Evolutionary conservation across 2,888 invertebrate species (phyloP).

Genomic region (Subacronicta megacephala): DNA sequence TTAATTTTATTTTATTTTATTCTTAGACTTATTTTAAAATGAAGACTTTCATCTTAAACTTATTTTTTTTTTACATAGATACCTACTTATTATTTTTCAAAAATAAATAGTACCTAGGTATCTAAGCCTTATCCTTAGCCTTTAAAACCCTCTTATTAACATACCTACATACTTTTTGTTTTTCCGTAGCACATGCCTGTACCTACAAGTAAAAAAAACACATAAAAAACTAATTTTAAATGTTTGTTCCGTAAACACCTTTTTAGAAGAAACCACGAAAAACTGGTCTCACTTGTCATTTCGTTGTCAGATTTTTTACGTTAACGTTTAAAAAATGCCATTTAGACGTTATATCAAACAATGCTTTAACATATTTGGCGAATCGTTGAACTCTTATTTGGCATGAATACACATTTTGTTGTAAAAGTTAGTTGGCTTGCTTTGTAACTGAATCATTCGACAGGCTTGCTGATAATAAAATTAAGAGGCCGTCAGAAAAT

Average conservation of each 20-base stretch:
- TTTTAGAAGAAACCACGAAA: neutral
- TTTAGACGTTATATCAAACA: neutral
- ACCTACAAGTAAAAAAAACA: too few species aligned
- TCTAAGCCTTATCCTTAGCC: neutral
- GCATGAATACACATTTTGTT: constrained; percentile 1
- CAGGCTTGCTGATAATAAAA: too few species aligned
- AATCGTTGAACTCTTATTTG: constrained; percentile 8
- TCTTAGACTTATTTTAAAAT: too few species aligned
- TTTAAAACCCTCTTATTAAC: too few species aligned
- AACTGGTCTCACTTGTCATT: constrained; percentile 26
- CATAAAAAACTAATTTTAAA: neutral
- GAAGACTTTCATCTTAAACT: too few species aligned
- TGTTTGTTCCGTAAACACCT: constrained; percentile 14
- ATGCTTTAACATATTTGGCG: constrained; percentile 2
- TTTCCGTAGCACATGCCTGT: too few species aligned
- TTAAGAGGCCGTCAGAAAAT: too few species aligned
- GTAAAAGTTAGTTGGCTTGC: neutral
- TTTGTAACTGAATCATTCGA: neutral
- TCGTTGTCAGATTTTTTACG: constrained; percentile 14
- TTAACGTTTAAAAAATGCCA: neutral
- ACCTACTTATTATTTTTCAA: too few species aligned
- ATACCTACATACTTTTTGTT: too few species aligned
- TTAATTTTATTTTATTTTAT: neutral
- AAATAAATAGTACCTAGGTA: too few species aligned
- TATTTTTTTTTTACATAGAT: too few species aligned